phyloP scores from a whole-genome alignment of 2,113 vertebrate species.

The Mola mola region DNA sequence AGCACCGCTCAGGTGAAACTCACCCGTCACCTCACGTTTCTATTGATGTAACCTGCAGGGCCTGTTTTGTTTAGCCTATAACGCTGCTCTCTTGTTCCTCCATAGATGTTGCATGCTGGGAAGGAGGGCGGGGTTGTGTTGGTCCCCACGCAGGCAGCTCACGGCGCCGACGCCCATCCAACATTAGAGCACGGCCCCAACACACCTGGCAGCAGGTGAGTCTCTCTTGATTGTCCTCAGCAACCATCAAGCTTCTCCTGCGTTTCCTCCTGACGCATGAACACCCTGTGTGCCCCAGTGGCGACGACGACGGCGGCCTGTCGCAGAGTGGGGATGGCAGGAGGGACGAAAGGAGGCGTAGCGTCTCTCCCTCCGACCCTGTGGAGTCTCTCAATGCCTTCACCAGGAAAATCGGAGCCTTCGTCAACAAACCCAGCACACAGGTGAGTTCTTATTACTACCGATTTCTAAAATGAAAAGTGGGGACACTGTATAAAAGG shows the following conservation, averaged over 20 bases:
- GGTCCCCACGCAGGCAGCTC: slow-evolving; percentile 83
- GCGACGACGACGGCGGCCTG: slow-evolving; percentile 86
- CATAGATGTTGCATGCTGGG: slow-evolving; percentile 84
- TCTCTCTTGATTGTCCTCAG: background rate
- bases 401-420: slow-evolving; percentile 94
- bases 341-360: slow-evolving; percentile 82
- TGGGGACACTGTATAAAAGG: no score
- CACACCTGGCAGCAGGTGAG: slow-evolving; percentile 67
- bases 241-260: background rate
- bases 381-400: slow-evolving; percentile 86
- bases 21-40: no score
- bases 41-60: no score
- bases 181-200: slow-evolving; percentile 50
- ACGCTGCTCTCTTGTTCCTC: background rate
- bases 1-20: slow-evolving; percentile 87
- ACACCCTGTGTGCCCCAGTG: slow-evolving; percentile 73
- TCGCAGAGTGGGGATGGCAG: slow-evolving; percentile 85
- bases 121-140: slow-evolving; percentile 89
- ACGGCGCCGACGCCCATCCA: slow-evolving; percentile 75
- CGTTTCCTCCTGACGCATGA: no score
- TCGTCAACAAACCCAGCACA: slow-evolving; percentile 93
- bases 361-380: slow-evolving; percentile 84
- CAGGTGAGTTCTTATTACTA: slow-evolving; percentile 89
- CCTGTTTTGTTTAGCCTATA: background rate
- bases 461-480: no score